phyloP scores from a whole-genome alignment of 2,113 vertebrate species.

The Trachemys scripta region DNA sequence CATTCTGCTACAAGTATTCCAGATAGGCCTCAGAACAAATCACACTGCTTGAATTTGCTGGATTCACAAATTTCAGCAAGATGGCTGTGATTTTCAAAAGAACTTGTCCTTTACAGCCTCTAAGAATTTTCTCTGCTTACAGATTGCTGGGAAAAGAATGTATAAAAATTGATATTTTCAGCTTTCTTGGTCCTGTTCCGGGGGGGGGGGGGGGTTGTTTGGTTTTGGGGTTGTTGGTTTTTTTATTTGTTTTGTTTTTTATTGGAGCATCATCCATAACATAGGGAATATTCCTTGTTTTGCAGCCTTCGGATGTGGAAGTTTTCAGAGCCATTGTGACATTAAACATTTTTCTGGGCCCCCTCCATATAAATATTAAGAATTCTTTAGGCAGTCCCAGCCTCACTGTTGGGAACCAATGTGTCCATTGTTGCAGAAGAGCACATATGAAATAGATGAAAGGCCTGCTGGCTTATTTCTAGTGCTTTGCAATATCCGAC shows the following conservation, averaged over 20 bases:
- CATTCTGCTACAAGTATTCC: neutral
- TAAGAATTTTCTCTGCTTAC: neutral
- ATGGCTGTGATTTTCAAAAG: neutral
- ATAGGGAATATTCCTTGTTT: neutral
- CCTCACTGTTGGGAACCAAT: neutral
- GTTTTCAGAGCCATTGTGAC: neutral
- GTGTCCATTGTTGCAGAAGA: neutral
- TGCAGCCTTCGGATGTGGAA: neutral
- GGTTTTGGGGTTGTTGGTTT: no score
- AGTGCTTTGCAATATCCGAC: neutral
- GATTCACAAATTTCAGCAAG: neutral
- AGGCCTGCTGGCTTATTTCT: neutral
- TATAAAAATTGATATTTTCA: neutral
- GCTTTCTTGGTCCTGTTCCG: neutral
- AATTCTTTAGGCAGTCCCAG: neutral
- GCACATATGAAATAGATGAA: neutral
- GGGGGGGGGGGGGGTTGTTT: no score
- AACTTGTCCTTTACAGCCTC: neutral
- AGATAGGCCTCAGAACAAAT: neutral
- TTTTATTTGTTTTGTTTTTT: neutral
- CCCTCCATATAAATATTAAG: neutral
- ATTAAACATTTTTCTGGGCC: neutral
- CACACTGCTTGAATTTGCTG: rapidly evolving
- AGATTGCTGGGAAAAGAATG: rapidly evolving
- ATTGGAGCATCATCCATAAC: neutral